Evolutionary conservation across 2,797 vertebrate species (phyloP), one percentile per base, ranked within the genome.

Genomic region (Catamblyrhynchus diadema): DNA sequence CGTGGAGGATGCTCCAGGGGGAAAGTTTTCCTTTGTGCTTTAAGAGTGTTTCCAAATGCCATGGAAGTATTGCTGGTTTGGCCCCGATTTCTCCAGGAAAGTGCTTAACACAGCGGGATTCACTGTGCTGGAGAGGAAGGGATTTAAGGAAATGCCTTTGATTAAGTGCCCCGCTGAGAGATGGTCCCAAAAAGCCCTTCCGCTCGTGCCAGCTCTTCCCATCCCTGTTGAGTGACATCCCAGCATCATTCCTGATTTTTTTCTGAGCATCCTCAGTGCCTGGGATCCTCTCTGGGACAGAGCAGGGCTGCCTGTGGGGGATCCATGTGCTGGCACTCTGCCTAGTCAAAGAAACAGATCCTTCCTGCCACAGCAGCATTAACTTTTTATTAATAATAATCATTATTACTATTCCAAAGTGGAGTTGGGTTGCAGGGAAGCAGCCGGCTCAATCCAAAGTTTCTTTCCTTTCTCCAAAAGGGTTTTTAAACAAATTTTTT

Each of bases 391-490:
- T n/a, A 35, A 21, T 30, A 33, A 42, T 64, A 16, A 64, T 90
- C 1, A 53, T 71, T 23, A 37, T 47, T 57, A 5, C 53, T 70
- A 3, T 42, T 41, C n/a, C 82, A 44, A 57, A 57, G 48, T 15
- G 45, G 59, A 78, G 39, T 9, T 14, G 25, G 30, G 22, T 35
- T 62, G 32, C 21, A 41, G 28, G 15, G 37, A 90, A 93, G 85
- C 78, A 94, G 62, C 50, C 1, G 0, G 47, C 93, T 95, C 21
- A 3, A 91, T 87, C 95, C 83, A 66, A 96, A 93, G 83, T 88
- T 93, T 87, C 79, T 12, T 45, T 82, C 47, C 62, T 82, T 59
- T 62, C 87, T 93, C 93, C 93, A 81, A 86, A 95, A 78, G 81
- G 53, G 41, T 67, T 87, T 83, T 88, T 24, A 64, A 17, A 8